Conservation (phyloP, 2,888 invertebrate genomes). For the Lypha dubia region DNA sequence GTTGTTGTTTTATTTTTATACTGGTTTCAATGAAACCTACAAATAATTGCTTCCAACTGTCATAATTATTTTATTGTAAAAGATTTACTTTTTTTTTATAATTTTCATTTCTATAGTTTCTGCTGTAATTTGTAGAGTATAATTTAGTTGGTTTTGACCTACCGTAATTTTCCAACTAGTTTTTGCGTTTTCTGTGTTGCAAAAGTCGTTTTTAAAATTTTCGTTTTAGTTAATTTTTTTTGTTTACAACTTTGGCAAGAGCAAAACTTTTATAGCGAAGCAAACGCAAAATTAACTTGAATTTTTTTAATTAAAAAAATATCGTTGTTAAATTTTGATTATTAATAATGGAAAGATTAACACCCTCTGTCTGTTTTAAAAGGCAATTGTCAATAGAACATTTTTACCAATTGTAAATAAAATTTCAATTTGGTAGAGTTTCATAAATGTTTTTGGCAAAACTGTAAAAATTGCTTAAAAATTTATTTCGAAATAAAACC, state of each 20-base stretch:
- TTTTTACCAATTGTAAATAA: no score
- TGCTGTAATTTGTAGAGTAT: slow-evolving; percentile 47
- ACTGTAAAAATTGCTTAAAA: no score
- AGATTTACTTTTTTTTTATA: not conserved
- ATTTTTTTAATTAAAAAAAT: not conserved
- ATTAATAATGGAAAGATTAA: no score
- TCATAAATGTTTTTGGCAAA: no score
- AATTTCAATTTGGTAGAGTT: no score
- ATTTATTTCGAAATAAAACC: no score
- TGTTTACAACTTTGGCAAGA: slow-evolving; percentile 15
- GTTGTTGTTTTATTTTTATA: slow-evolving; percentile 2
- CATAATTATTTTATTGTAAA: slow-evolving; percentile 35
- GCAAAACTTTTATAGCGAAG: not conserved
- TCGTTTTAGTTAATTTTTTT: not conserved
- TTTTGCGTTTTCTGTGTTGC: slow-evolving; percentile 34
- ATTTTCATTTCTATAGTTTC: slow-evolving; percentile 1
- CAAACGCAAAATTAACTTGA: not conserved
- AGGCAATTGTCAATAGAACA: no score
- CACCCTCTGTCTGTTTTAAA: no score
- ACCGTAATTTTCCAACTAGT: slow-evolving; percentile 58
- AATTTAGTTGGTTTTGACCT: slow-evolving; percentile 68
- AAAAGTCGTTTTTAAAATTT: slow-evolving; percentile 41
- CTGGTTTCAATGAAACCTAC: not conserved
- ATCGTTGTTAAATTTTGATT: not conserved
- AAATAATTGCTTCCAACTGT: slow-evolving; percentile 17